phyloP scores from a whole-genome alignment of 2,113 vertebrate genomes.

The Tonatia bakeri region DNA sequence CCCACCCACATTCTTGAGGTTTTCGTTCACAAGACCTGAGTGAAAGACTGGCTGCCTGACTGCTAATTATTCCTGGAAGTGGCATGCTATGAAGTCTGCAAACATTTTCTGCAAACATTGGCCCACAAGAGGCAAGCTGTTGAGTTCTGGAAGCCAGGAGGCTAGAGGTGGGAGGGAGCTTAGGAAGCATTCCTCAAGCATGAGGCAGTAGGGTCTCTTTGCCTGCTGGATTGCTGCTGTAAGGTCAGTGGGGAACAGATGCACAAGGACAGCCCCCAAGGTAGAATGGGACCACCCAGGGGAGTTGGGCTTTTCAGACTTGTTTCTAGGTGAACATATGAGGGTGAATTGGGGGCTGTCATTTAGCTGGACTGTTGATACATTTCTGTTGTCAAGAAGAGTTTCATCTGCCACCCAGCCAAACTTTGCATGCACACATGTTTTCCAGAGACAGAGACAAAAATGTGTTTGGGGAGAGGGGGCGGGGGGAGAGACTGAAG shows the following conservation, averaged over 20 bases:
- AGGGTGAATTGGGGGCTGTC: neutral
- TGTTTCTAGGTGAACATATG: neutral
- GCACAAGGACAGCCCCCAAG: constrained; percentile 38
- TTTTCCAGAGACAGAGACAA: constrained; percentile 74
- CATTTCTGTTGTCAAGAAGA: constrained; percentile 22
- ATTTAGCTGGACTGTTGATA: neutral
- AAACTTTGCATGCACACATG: constrained; percentile 66
- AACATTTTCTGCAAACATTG: constrained; percentile 74
- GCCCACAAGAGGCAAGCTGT: constrained; percentile 65
- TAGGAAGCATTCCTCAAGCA: constrained; percentile 67
- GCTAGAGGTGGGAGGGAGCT: constrained; percentile 58
- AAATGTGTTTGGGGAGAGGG: constrained; percentile 55
- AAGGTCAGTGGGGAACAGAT: constrained; percentile 50
- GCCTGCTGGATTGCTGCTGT: constrained; percentile 36
- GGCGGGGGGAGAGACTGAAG: constrained; percentile 22
- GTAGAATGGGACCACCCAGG: constrained; percentile 44
- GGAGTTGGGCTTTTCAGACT: neutral
- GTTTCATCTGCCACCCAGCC: constrained; percentile 53
- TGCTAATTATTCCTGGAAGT: constrained; percentile 72
- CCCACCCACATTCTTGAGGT: constrained; percentile 58
- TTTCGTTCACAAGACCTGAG: constrained; percentile 58
- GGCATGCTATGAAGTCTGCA: constrained; percentile 69
- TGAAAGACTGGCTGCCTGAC: constrained; percentile 56
- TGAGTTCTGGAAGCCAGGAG: constrained; percentile 68
- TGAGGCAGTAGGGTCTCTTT: constrained; percentile 59